Percentiles rank a stretch among this genome's conserved stretches.
These are phyloP conservation scores for Globia sparganii DNA, from an alignment of 2,888 invertebrate species.

Conservation along the genomic window DNA sequence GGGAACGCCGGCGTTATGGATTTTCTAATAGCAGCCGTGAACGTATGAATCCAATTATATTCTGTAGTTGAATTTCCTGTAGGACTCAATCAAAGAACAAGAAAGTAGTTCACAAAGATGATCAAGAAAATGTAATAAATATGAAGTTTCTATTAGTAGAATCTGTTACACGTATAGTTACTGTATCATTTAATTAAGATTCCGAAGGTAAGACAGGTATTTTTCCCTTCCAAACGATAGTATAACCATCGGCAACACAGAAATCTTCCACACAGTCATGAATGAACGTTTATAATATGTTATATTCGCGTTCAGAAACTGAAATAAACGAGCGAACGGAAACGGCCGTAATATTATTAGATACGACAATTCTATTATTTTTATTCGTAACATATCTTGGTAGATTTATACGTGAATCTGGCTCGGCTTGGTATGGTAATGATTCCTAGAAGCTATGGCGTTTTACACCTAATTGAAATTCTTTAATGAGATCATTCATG, in stretches of 20 bases:
- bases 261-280: slow-evolving; percentile 71
- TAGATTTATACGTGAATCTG: slow-evolving; percentile 88
- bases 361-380: slow-evolving; percentile 90
- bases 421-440: slow-evolving; percentile 79
- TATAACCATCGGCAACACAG: slow-evolving; percentile 59
- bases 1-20: slow-evolving; percentile 42
- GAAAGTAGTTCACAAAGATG: slow-evolving; percentile 38
- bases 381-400: slow-evolving; percentile 90
- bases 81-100: slow-evolving; percentile 25
- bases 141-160: neutral
- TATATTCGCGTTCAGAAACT: slow-evolving; percentile 88
- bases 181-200: neutral
- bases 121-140: slow-evolving; percentile 17
- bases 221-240: slow-evolving; percentile 3
- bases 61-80: slow-evolving; percentile 40
- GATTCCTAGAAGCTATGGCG: slow-evolving; percentile 82
- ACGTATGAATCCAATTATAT: slow-evolving; percentile 42
- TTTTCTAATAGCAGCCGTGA: slow-evolving; percentile 48
- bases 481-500: slow-evolving; percentile 73
- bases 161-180: neutral
- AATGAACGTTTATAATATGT: slow-evolving; percentile 84
- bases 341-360: slow-evolving; percentile 89
- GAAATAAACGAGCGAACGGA: slow-evolving; percentile 90
- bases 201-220: slow-evolving; percentile 16
- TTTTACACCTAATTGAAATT: slow-evolving; percentile 82